Percentiles rank a stretch among this genome's conserved stretches.
phyloP scores from a whole-genome alignment of 2,888 invertebrate species.

The Lingula anatina region DNA sequence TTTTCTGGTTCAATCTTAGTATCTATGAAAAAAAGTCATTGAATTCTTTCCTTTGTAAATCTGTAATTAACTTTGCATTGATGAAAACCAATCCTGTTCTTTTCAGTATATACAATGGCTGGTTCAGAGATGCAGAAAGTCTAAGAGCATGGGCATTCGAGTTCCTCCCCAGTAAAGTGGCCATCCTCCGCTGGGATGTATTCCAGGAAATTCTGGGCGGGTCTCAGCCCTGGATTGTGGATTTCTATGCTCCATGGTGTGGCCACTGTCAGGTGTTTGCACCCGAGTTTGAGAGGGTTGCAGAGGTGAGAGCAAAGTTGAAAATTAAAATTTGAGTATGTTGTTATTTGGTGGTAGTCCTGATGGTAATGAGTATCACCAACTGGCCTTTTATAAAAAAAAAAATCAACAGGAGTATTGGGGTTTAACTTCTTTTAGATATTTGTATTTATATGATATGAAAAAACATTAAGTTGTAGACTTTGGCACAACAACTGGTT shows the following conservation, averaged over 20 bases:
- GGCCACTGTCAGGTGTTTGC: constrained; percentile 63
- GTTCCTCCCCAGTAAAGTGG: constrained; percentile 61
- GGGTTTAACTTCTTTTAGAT: too few relatives aligned
- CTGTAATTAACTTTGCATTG: too few relatives aligned
- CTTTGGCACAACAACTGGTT: too few relatives aligned
- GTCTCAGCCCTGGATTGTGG: constrained; percentile 56
- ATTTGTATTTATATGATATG: too few relatives aligned
- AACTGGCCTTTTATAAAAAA: neutral
- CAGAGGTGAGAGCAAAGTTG: constrained; percentile 58
- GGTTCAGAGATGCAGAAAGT: constrained; percentile 61
- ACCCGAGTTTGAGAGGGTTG: constrained; percentile 64
- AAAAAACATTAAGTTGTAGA: too few relatives aligned
- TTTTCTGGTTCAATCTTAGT: too few relatives aligned
- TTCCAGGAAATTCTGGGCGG: constrained; percentile 56
- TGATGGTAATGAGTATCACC: neutral
- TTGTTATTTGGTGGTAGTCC: neutral
- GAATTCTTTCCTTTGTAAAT: too few relatives aligned
- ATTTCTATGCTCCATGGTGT: constrained; percentile 53
- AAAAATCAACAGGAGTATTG: too few relatives aligned
- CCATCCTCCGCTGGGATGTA: constrained; percentile 27
- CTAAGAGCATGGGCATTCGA: constrained; percentile 63
- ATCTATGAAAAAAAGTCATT: too few relatives aligned
- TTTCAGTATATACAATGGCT: constrained; percentile 60
- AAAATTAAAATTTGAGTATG: neutral
- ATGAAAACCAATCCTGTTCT: constrained; percentile 10